These are phyloP conservation scores for Zaprionus inermis DNA, from an alignment of 1,140 invertebrate species.

Conservation along the genomic window DNA sequence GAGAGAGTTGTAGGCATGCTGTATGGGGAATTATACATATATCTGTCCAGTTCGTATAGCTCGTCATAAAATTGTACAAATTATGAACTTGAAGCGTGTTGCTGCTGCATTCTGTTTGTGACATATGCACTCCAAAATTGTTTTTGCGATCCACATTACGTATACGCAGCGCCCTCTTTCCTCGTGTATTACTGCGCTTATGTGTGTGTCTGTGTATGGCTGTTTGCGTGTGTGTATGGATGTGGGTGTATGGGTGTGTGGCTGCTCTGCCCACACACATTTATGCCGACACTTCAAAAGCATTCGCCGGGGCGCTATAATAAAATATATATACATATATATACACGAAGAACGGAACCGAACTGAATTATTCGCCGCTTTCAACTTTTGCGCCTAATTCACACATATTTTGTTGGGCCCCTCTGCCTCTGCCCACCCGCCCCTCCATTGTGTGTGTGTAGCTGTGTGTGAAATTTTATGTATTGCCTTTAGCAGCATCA, in stretches of 20 bases:
- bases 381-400: conserved; percentile 82
- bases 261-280: conserved; percentile 43
- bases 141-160: conserved; percentile 37
- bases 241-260: conserved; percentile 15
- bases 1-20: background rate
- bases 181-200: background rate
- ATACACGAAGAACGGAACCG: conserved; percentile 3
- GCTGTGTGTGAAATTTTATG: conserved; percentile 78
- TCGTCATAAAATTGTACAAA: conserved; percentile 63
- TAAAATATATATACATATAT: conserved; percentile 56
- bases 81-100: conserved; percentile 74
- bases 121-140: conserved; percentile 71
- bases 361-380: conserved; percentile 73
- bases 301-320: conserved; percentile 58
- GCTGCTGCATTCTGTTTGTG: conserved; percentile 44
- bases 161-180: background rate
- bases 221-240: no score
- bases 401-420: conserved; percentile 62
- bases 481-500: conserved; percentile 81
- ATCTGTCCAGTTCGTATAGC: background rate
- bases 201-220: background rate
- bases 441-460: conserved; percentile 22
- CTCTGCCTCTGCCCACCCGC: background rate
- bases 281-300: conserved; percentile 65
- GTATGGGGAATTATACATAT: conserved; percentile 12